Percentiles rank a stretch among this genome's conserved stretches.
Evolutionary conservation across 2,888 invertebrate species (phyloP).

Genomic region (Coremacera marginata): DNA sequence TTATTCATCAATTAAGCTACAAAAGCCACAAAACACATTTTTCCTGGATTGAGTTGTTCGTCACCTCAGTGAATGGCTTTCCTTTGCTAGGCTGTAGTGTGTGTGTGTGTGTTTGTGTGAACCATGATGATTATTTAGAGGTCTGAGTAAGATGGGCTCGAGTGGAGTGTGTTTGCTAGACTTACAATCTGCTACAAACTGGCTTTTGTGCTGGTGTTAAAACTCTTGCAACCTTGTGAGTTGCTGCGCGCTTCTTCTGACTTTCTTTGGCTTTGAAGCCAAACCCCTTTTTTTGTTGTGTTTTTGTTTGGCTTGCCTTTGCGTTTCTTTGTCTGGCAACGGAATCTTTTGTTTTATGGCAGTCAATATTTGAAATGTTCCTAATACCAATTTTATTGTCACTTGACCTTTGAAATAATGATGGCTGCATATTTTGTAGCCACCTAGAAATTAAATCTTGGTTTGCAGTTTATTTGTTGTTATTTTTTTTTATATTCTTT

Average conservation of each 20-base stretch:
- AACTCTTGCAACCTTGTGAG: too few species aligned
- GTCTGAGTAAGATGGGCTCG: not conserved
- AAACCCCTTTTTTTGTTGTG: conserved; percentile 5
- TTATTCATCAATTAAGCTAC: conserved; percentile 19
- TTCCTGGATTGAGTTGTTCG: conserved; percentile 23
- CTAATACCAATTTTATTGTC: conserved; percentile 22
- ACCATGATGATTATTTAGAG: not conserved
- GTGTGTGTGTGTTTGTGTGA: not conserved
- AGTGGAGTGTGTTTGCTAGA: not conserved
- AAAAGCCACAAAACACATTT: conserved; percentile 22
- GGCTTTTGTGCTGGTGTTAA: too few species aligned
- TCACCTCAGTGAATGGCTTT: conserved; percentile 2
- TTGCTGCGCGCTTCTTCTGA: too few species aligned
- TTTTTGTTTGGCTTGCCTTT: not conserved
- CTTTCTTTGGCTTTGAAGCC: not conserved
- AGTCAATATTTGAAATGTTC: not conserved
- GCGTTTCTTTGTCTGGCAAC: not conserved
- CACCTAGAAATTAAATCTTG: not conserved
- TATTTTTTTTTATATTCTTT: not conserved
- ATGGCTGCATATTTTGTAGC: not conserved
- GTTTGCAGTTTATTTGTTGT: not conserved
- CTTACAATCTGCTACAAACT: too few species aligned
- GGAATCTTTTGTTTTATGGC: conserved; percentile 3
- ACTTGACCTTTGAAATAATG: conserved; percentile 19
- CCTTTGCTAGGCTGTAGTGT: not conserved